Conservation (phyloP, 2,113 vertebrate genomes). For the Forbesichthys agassizii region DNA sequence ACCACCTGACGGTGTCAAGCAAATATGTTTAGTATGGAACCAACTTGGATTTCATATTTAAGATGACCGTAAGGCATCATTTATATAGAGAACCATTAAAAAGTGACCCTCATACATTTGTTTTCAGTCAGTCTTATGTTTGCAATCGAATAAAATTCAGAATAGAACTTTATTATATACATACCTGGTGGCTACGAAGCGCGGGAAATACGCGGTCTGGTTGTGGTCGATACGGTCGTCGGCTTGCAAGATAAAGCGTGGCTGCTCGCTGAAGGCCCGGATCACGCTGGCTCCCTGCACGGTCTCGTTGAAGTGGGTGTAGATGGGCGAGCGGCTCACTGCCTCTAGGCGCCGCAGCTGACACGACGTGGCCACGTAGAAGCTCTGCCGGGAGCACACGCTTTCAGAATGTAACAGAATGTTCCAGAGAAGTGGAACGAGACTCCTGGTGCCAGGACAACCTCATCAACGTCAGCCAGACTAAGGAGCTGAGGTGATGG, state of each 20-base stretch:
- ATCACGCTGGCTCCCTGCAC: constrained; percentile 86
- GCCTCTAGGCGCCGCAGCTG: constrained; percentile 89
- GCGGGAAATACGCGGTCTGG: constrained; percentile 84
- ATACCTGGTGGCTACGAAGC: constrained; percentile 82
- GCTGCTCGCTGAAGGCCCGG: constrained; percentile 84
- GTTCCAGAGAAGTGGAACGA: constrained; percentile 37
- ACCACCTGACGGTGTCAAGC: constrained; percentile 79
- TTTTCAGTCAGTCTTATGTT: too few species aligned
- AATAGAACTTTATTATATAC: too few species aligned
- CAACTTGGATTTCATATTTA: too few species aligned
- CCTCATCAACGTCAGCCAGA: too few species aligned
- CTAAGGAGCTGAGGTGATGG: too few species aligned
- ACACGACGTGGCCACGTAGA: constrained; percentile 89
- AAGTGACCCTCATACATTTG: too few species aligned
- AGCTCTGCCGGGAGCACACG: constrained; percentile 75
- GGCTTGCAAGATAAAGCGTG: constrained; percentile 78
- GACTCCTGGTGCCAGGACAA: too few species aligned
- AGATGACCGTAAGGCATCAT: too few species aligned
- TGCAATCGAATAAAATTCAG: too few species aligned
- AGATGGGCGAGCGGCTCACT: constrained; percentile 87
- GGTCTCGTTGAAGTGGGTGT: constrained; percentile 90
- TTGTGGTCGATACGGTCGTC: constrained; percentile 82
- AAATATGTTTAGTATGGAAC: background rate
- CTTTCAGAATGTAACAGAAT: constrained; percentile 55
- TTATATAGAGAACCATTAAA: too few species aligned